These are phyloP conservation scores for Chrysochloris asiatica DNA, from an alignment of 2,113 vertebrate genomes.

Conservation along the genomic window DNA sequence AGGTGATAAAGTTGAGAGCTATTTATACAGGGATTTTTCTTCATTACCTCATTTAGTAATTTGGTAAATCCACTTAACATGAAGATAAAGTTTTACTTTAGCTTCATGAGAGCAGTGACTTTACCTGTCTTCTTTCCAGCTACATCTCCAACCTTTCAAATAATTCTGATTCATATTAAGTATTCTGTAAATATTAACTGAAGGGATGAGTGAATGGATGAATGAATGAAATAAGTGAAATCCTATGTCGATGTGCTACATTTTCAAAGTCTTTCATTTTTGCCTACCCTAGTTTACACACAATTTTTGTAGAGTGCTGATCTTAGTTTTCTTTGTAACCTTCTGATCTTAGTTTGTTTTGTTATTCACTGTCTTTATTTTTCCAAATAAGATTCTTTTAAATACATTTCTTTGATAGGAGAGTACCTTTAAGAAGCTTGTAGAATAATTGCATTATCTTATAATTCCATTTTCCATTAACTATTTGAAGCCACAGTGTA, in stretches of 20 bases:
- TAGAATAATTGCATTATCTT: no score
- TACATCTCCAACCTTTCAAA: not conserved
- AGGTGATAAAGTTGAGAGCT: not conserved
- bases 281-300: not conserved
- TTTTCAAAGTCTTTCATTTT: not conserved
- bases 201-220: not conserved
- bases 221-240: not conserved
- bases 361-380: no score
- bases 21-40: not conserved
- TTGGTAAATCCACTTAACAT: not conserved
- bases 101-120: not conserved
- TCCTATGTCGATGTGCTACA: not conserved
- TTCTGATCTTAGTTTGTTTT: not conserved
- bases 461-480: no score
- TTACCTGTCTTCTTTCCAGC: not conserved
- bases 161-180: not conserved
- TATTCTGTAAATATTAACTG: not conserved
- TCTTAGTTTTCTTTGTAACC: not conserved
- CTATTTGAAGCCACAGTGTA: no score
- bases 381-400: not conserved
- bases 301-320: not conserved
- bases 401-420: not conserved
- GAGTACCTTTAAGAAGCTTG: no score
- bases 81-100: not conserved
- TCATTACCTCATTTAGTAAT: not conserved